Evolutionary conservation across 2,113 vertebrate species (phyloP), one percentile per base, ranked within the genome.

Genomic region (Zootoca vivipara): DNA sequence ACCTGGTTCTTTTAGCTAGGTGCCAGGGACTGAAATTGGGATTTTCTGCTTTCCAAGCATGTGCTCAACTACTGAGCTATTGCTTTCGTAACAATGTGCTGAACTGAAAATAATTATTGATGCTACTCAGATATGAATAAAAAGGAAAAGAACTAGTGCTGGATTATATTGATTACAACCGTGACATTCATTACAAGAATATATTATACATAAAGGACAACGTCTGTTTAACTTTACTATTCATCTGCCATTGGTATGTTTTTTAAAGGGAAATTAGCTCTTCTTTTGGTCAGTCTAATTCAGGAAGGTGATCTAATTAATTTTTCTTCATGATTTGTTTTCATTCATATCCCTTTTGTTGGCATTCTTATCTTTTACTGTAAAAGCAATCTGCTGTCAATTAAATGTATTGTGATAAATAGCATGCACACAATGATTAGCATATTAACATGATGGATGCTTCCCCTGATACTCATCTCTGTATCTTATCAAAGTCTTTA

Each of bases 351-450:
- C 80, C n/a, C 40, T 85, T 72, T 22, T 84, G 75, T 69, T 30
- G 52, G 35, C 67, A 87, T 58, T 56, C 15, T 78, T 64, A 13
- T 78, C 40, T 73, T 38, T 38, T 67, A 52, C 30, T 46, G 30
- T 62, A 88, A 77, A 88, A 46, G 7, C 30, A 80, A 65, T 80
- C n/a, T 86, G 10, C n/a, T 79, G 30, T 72, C 78, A 87, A 80
- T 87, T 86, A 86, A 79, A 30, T 79, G 28, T 35, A 78, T 69
- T 56, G 75, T 86, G 75, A 86, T 70, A 80, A 86, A 86, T 86
- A 70, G n/a, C 24, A 35, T 56, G 13, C 67, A 22, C 20, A 79
- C 22, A 56, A 40, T 79, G 42, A 86, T 86, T 58, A 87, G 18
- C 69, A 87, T 62, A 82, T 82, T 87, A 74, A 74, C 35, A 82